Evolutionary conservation across 2,888 invertebrate genomes (phyloP), one percentile per base, ranked within the genome.

Genomic region (Adelognathus sp.): DNA sequence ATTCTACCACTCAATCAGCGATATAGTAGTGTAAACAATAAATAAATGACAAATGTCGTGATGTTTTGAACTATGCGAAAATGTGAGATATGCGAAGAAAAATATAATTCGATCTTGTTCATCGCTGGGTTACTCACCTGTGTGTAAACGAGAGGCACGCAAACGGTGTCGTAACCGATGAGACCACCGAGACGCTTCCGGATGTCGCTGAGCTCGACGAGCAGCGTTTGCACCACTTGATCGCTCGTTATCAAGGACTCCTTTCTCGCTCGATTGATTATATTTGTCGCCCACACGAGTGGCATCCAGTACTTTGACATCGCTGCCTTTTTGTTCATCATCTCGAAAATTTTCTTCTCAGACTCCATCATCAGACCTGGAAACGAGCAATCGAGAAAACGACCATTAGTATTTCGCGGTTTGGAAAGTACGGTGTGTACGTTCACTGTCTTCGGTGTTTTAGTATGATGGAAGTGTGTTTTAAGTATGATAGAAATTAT

Each of bases 281-380:
- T 96, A 90, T 97, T 97, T 3, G 97, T 97, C 46, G 97, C 97
- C 98, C 98, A 98, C 14, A 97, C 97, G 64, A 97, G 92, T 0
- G 98, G 98, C 96, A 98, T 96, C 97, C 97, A 98, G 90, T 97
- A 98, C 92, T 96, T 96, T 11, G 97, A 96, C 96, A 97, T 97
- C 2, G 96, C 96, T 85, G 97, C 97, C 90, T 97, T 97, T 11
- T 95, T 95, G 89, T 97, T 96, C 95, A 98, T 95, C 88, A 96
- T 94, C 90, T 98, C 97, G 90, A 98, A 97, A 66, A 98, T 97
- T 91, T 97, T 97, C 91, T 96, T 95, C 91, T 98, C 98, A 84
- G 97, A 97, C 89, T 97, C 97, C 93, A 97, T 94, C 97, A 98
- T 97, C 54, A 98, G 93, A 88, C 97, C 96, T 96, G 92, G 3